Base-by-base conservation (phyloP, 2,113 vertebrate species). In the Athene noctua region DNA sequence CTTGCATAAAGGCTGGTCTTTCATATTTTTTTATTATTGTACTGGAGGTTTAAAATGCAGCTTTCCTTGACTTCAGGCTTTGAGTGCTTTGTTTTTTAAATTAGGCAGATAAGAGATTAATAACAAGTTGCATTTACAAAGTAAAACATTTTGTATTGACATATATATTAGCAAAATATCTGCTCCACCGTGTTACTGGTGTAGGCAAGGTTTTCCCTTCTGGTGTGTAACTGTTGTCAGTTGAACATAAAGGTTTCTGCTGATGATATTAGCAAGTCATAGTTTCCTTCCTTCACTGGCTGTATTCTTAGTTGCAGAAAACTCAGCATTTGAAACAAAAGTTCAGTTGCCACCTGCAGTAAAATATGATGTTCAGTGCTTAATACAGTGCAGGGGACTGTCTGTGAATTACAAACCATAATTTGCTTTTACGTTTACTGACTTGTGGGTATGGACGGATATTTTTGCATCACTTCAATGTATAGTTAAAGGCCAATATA, bases 21-120 rank as follows among this genome's bases (percentile, higher is more conserved):
- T 29, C 0, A 0, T 57, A 5, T 29, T 63, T 47, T 46, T 61
- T 20, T 38, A n/a, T 20, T 80, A 27, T 3, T 0, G 13, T 62
- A 17, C 19, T 26, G 18, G 27, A 51, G 4, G 23, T 71, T 88
- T 62, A 67, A 75, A 85, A 88, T 42, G 16, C 7, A 36, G 11
- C 7, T 22, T 81, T 81, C 15, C 32, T 75, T 67, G 42, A 26
- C 25, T 71, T 82, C 27, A 63, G 61, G 32, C 21, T 85, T 46
- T 68, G 27, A 49, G 5, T 27, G 25, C 27, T 88, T 90, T 59
- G 9, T 49, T 67, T 44, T 47, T 25, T 20, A 47, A 70, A 40
- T 62, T 13, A 25, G 29, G 22, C 12, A 54, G 14, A 4, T 40
- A 46, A 13, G 13, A 79, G 3, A 26, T 88, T 75, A 49, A 26